A percentile compares a stretch with the other conserved stretches of the same genome.
These are phyloP conservation scores for Melanerpes aurifrons DNA, from an alignment of 2,113 vertebrate genomes.

Conservation along the genomic window DNA sequence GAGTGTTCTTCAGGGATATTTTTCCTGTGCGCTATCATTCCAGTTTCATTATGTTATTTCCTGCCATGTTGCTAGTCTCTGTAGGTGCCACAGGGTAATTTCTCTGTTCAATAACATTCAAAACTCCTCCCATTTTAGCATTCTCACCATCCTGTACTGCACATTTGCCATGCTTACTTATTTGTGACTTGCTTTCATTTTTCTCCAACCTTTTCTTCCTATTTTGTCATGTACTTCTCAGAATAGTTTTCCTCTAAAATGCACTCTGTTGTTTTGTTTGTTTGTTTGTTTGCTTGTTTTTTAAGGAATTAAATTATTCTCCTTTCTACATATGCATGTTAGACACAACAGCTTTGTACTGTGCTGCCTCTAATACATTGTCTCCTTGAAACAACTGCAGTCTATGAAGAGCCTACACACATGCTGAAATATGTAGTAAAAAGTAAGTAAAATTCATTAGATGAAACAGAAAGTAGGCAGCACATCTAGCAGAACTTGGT, in stretches of 20 bases:
- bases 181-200: background rate
- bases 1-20: background rate
- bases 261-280: background rate
- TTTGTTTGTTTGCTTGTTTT: background rate
- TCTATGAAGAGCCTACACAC: background rate
- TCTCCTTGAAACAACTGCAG: background rate
- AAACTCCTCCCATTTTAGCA: background rate
- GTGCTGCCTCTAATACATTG: background rate
- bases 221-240: background rate
- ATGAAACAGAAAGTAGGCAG: background rate
- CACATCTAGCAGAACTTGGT: background rate
- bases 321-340: background rate
- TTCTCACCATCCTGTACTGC: background rate
- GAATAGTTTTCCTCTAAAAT: background rate
- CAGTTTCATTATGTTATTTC: background rate
- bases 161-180: background rate
- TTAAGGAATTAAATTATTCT: background rate
- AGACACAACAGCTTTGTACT: background rate
- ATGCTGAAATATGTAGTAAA: background rate
- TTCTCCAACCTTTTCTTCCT: background rate
- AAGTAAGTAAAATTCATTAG: background rate
- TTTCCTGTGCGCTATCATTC: background rate
- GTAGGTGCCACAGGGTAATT: background rate
- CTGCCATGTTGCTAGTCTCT: background rate
- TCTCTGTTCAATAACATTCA: background rate